Base-by-base conservation (phyloP, 2,797 vertebrate genomes). In the Pachyuromys duprasi region DNA sequence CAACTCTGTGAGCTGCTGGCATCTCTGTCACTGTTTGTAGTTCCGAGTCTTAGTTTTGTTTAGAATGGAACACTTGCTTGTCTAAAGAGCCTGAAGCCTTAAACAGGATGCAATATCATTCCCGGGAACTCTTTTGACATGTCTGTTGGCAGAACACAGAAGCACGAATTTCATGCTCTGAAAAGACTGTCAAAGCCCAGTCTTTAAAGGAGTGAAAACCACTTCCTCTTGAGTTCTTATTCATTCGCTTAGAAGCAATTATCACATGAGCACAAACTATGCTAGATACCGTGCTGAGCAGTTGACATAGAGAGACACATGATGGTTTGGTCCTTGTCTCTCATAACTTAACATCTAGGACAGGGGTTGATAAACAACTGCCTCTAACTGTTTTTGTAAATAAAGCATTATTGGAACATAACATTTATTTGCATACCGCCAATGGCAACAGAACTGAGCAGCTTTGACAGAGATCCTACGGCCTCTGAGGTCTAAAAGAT, bases 381-480 rank as follows among this genome's bases (percentile, higher is more conserved):
- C 55, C 20, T 1, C 42, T 55, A 55, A 60, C 42, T 94, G 49
- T 26, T 93, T 49, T 74, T 92, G 57, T 82, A 74, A 96, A 95
- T 97, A 97, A 96, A 95, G 39, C 70, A 95, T 96, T 91, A 83
- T 83, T 96, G 92, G 60, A 80, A 91, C 82, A 76, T 0, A 83
- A 89, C 22, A 24, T 67, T 36, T 7, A 65, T 92, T 90, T 86
- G 60, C 2, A 6, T 45, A 24, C 70, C 65, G n/a, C 39, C 45
- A 78, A 8, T 15, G 33, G 15, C 33, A 75, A 78, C 28, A n/a
- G 63, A 83, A 62, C 26, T 45, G n/a, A 69, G 70, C 53, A 63
- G 22, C 67, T 69, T 62, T 2, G 1, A 78, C 33, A 78, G 79
- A 86, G 39, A 72, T 76, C 4, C 11, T 3, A 55, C 33, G 39